A percentile compares a stretch with the other conserved stretches of the same genome.
These are phyloP conservation scores for Scotopteryx bipunctaria DNA, from an alignment of 2,888 invertebrate species.

Conservation along the genomic window DNA sequence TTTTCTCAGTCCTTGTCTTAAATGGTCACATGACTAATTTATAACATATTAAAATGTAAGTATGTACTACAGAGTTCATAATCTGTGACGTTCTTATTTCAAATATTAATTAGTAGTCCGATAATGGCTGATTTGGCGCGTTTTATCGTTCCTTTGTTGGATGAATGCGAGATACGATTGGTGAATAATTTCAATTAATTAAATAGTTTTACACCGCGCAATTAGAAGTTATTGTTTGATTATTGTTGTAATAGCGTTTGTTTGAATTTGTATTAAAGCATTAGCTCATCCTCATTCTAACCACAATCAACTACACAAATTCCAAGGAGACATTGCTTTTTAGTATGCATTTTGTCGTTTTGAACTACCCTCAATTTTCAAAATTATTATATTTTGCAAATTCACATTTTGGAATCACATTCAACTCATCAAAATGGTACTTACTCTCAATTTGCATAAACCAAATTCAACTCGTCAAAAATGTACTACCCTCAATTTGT, in stretches of 20 bases:
- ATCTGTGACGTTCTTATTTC: slow-evolving; percentile 4
- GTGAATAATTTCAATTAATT: slow-evolving; percentile 17
- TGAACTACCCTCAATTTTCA: slow-evolving; percentile 7
- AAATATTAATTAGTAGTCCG: slow-evolving; percentile 1
- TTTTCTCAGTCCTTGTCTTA: too few species aligned
- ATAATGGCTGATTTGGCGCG: slow-evolving; percentile 7
- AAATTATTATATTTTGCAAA: not conserved
- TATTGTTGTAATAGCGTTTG: not conserved
- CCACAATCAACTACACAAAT: not conserved
- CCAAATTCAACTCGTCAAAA: too few species aligned
- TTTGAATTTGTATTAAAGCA: not conserved
- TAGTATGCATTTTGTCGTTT: not conserved
- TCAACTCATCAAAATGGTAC: too few species aligned
- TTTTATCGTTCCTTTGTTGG: slow-evolving; percentile 12
- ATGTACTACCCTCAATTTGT: too few species aligned
- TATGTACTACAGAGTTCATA: too few species aligned
- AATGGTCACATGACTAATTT: too few species aligned
- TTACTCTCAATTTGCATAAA: too few species aligned
- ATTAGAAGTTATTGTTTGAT: slow-evolving; percentile 9
- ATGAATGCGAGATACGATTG: slow-evolving; percentile 9
- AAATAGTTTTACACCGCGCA: not conserved
- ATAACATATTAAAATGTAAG: too few species aligned
- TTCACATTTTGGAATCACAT: too few species aligned
- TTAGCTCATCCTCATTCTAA: not conserved
- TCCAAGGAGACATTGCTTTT: not conserved